Conservation (phyloP, 2,797 vertebrate genomes). For the Ficedula albicollis region DNA sequence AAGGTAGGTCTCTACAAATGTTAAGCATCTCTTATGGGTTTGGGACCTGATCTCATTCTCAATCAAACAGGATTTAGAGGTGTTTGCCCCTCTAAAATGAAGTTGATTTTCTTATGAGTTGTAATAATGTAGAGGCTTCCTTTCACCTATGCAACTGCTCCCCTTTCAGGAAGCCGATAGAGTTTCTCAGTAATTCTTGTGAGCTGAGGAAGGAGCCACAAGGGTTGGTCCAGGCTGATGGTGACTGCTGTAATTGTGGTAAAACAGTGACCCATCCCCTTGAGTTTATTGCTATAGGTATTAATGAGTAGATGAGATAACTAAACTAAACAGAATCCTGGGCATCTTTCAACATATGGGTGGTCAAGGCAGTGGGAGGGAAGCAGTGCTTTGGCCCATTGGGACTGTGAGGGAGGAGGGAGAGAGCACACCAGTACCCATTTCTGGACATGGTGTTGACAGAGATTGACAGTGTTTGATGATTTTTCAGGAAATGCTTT, state of each 20-base stretch:
- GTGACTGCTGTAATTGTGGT: neutral
- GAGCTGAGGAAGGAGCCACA: neutral
- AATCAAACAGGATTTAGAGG: neutral
- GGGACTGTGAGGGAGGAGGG: slow-evolving; percentile 24
- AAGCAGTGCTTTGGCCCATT: slow-evolving; percentile 9
- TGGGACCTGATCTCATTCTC: neutral
- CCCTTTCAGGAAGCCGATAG: neutral
- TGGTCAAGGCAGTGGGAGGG: slow-evolving; percentile 62
- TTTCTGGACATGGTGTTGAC: slow-evolving; percentile 60
- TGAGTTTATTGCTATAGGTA: neutral
- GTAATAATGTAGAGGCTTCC: neutral
- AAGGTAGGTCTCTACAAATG: neutral
- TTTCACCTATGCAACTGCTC: neutral
- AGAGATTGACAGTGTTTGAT: slow-evolving; percentile 58
- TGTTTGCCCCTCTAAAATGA: neutral
- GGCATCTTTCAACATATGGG: slow-evolving; percentile 43
- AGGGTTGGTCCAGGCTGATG: neutral
- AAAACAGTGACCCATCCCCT: neutral
- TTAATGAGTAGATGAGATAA: slow-evolving; percentile 19
- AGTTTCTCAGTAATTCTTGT: neutral
- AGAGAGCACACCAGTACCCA: neutral
- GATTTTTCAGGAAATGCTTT: slow-evolving; percentile 46
- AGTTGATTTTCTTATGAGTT: neutral
- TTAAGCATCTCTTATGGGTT: neutral
- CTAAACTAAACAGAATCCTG: neutral